Evolutionary conservation across 2,113 vertebrate genomes (phyloP).

Genomic region (Lipophrys pholis): DNA sequence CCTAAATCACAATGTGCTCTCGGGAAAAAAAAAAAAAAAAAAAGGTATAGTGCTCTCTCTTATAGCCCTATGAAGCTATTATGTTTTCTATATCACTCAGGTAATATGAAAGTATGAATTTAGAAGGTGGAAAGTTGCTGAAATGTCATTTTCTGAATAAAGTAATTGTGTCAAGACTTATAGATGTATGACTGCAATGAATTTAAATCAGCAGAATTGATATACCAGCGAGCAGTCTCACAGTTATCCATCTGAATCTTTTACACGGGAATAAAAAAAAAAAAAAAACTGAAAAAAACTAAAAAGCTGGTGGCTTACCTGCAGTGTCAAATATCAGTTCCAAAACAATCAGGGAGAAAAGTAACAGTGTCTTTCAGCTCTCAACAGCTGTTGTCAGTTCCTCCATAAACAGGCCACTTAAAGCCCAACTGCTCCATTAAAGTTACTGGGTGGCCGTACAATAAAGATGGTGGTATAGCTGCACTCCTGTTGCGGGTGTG

Average conservation of each 20-base stretch:
- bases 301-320: slow-evolving; percentile 29
- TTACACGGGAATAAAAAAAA: neutral
- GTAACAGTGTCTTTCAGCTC: slow-evolving; percentile 25
- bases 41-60: neutral
- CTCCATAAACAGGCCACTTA: slow-evolving; percentile 55
- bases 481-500: slow-evolving; percentile 10
- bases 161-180: neutral
- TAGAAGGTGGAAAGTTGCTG: neutral
- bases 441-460: slow-evolving; percentile 23
- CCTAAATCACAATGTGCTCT: neutral
- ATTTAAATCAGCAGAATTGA: neutral
- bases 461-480: slow-evolving; percentile 10
- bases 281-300: slow-evolving; percentile 8
- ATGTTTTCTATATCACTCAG: neutral
- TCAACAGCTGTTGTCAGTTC: slow-evolving; percentile 42
- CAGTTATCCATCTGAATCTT: slow-evolving; percentile 13
- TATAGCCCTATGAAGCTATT: neutral
- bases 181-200: neutral
- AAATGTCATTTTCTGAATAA: slow-evolving; percentile 4
- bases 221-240: neutral
- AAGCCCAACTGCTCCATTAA: slow-evolving; percentile 50
- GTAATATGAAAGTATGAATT: neutral
- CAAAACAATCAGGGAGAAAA: slow-evolving; percentile 9
- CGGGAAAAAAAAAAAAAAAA: neutral
- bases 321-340: slow-evolving; percentile 10